Base-by-base conservation (phyloP, 1,140 invertebrate genomes). In the Heliconius hermathena region DNA sequence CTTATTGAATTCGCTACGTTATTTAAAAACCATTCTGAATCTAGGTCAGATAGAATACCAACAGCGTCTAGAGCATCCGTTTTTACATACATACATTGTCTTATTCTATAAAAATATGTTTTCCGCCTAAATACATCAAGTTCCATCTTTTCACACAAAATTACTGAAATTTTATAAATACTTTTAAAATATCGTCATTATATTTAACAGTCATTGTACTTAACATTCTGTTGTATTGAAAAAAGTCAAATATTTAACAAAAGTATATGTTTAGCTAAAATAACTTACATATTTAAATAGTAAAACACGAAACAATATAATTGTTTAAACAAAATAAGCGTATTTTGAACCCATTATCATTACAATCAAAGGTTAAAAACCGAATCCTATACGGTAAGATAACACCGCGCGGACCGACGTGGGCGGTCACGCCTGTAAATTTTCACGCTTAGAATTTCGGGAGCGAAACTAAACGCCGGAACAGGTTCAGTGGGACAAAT, bases 1-100 rank as follows among this genome's bases (percentile, higher is more conserved):
- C 78, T 71, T 70, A 41, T 82, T 70, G 80, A 71, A 86, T 86
- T 86, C 78, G 82, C 73, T 71, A 73, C 81, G 85, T 78, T 77
- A 74, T 80, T 84, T 82, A 77, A 80, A 72, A 75, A 38, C 73
- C 76, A 83, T 81, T 78, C 46, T 46, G 41, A 78, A 83, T 83
- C 60, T 83, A 83, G 79, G 82, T 83, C 79, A 76, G 36, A 73
- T 72, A 38, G 49, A 57, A 29, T 66, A 66, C 60, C 60, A 29
- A 26, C 60, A 29, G 13, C 29, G 60, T 66, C 60, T 66, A 66
- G 60, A 66, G n/a, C 60, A 66, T 66, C 60, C 60, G 60, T 66
- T 29, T 66, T 8, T 22, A n/a, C 8, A 11, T 66, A 13, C 13
- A 66, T 22, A 13, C 3, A 22, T 66, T 66, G 26, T 66, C 5